Evolutionary conservation across 2,888 invertebrate genomes (phyloP).

Genomic region (Brachyopa scutellaris): DNA sequence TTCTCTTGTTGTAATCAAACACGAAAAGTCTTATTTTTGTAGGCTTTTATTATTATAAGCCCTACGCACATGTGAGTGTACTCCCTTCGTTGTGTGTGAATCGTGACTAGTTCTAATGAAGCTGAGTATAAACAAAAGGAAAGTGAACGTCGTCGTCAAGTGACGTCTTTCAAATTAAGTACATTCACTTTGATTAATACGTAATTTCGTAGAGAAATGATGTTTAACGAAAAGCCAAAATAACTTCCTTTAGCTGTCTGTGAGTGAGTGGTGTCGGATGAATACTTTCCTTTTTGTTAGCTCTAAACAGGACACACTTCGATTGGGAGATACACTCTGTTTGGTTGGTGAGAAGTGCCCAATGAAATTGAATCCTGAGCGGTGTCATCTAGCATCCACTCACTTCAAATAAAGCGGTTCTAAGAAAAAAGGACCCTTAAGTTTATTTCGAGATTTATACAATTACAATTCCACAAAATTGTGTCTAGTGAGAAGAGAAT

Average conservation of each 20-base stretch:
- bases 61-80: no score
- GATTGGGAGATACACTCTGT: no score
- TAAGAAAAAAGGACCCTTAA: not conserved
- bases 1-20: not conserved
- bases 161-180: slow-evolving; percentile 8
- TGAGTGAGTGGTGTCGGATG: no score
- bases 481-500: not conserved
- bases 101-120: not conserved
- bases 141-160: not conserved
- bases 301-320: no score
- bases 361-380: not conserved
- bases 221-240: not conserved
- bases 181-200: slow-evolving; percentile 26
- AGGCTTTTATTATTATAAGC: not conserved
- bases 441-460: slow-evolving; percentile 5
- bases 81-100: no score
- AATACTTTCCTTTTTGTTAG: no score
- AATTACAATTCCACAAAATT: not conserved
- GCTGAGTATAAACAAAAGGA: not conserved
- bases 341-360: no score
- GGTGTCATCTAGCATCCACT: not conserved
- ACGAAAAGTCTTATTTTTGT: not conserved
- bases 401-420: no score
- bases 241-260: no score
- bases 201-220: slow-evolving; percentile 24